Conservation (phyloP, 2,888 invertebrate species). For the Zaprionus bogoriensis region DNA sequence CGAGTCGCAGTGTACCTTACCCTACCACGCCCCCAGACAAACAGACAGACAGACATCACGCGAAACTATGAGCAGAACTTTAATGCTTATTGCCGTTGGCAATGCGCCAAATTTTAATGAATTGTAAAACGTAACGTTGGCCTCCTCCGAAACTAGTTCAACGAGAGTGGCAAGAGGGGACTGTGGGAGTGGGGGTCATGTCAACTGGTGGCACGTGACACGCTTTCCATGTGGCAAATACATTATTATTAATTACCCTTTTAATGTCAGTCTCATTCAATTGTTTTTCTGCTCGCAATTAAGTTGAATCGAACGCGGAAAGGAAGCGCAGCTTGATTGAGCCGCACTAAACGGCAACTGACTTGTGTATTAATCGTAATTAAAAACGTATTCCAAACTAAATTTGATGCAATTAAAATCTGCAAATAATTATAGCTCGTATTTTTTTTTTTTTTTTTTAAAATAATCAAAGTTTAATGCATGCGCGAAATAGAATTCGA, state of each 20-base stretch:
- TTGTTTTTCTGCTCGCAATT: neutral
- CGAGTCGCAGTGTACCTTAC: too few relatives aligned
- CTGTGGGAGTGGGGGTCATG: neutral
- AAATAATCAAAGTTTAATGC: too few relatives aligned
- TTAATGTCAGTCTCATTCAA: neutral
- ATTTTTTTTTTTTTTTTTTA: too few relatives aligned
- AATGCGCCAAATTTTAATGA: slow-evolving; percentile 74
- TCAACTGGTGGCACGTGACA: neutral
- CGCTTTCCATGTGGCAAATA: neutral
- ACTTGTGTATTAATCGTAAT: neutral
- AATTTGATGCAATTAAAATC: neutral
- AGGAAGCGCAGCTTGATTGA: neutral
- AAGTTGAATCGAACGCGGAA: too few relatives aligned
- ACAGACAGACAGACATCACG: slow-evolving; percentile 45
- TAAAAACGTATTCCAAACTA: neutral
- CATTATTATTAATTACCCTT: slow-evolving; percentile 1
- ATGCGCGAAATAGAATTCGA: too few relatives aligned
- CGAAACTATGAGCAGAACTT: slow-evolving; percentile 65
- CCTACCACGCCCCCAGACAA: slow-evolving; percentile 53
- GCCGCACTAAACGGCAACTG: neutral
- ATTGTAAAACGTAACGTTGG: slow-evolving; percentile 43
- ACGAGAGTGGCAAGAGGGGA: neutral
- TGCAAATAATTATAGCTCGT: neutral
- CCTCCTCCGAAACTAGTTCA: neutral
- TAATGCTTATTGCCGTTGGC: slow-evolving; percentile 74